Base-by-base conservation (phyloP, 2,888 invertebrate genomes). In the Glaucopsyche alexis region DNA sequence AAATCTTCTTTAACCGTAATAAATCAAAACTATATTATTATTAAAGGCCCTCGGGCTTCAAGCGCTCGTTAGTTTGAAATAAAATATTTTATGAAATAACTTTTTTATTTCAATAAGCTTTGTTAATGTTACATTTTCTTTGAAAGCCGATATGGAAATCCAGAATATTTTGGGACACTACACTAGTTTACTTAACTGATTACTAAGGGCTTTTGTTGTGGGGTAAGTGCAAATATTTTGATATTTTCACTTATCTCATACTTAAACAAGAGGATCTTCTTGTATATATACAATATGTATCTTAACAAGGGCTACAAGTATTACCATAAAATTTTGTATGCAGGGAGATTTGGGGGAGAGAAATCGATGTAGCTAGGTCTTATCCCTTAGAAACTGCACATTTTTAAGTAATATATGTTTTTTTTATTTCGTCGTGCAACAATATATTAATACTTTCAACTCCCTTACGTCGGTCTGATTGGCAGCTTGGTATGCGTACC, bases 11-110 rank as follows among this genome's bases (percentile, higher is more conserved):
- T 29, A 4, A 29, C 29, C 14, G 13, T 60, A 60, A 19, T 19
- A 55, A 16, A 55, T 55, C 52, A 19, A 55, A 55, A 55, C 55
- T 55, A 19, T 16, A 52, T 8, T 52, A 52, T 52, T 55, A 55
- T 19, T n/a, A 50, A 9, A 60, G 8, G 13, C 7, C 29, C 60
- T 60, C 29, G 5, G 14, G 60, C 60, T 60, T 19, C 13, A 13
- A 29, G 16, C 9, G 16, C 52, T 16, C 52, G 19, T 29, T 29
- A 29, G 5, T 29, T 13, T 60, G 60, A 29, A 60, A 60, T 29
- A 29, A 60, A 60, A 29, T 29, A 5, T 60, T 29, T 9, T 29
- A 29, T 60, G 29, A 60, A 13, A 13, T 47, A 8, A 47, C 13
- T 60, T 60, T 19, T 60, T 11, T 13, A 13, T 29, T 29, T 60